Evolutionary conservation across 2,888 invertebrate species (phyloP).

Genomic region (Sepiola atlantica): DNA sequence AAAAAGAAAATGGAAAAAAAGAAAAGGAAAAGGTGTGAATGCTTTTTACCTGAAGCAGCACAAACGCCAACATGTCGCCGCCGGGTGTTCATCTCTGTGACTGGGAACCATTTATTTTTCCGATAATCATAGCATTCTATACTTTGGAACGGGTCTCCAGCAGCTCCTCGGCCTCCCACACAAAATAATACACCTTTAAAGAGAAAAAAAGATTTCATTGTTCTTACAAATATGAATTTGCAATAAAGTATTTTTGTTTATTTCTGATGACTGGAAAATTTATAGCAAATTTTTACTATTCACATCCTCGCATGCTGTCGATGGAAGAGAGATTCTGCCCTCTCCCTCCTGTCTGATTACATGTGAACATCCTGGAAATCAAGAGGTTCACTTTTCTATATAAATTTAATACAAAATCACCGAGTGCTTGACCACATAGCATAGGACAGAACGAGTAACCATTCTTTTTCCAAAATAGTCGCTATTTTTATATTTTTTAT

Average conservation of each 20-base stretch:
- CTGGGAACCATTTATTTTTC: slow-evolving; percentile 75
- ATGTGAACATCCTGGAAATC: too few relatives aligned
- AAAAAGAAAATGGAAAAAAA: not conserved
- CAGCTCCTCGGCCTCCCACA: slow-evolving; percentile 77
- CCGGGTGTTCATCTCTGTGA: slow-evolving; percentile 75
- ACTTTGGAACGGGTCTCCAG: slow-evolving; percentile 76
- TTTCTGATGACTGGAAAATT: not conserved
- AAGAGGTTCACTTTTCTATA: too few relatives aligned
- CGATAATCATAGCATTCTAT: slow-evolving; percentile 76
- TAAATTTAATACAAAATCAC: too few relatives aligned
- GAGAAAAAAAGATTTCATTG: not conserved
- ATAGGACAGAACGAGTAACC: too few relatives aligned
- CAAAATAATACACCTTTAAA: slow-evolving; percentile 76
- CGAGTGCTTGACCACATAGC: too few relatives aligned
- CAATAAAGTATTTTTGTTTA: not conserved
- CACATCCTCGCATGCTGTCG: too few relatives aligned
- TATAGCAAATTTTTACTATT: too few relatives aligned
- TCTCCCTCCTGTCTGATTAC: too few relatives aligned
- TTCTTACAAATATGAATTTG: not conserved
- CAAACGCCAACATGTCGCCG: slow-evolving; percentile 77
- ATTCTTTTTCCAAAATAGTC: too few relatives aligned
- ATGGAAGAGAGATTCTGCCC: too few relatives aligned
- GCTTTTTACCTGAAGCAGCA: slow-evolving; percentile 70
- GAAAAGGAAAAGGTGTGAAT: not conserved
- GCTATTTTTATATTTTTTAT: too few relatives aligned